Evolutionary conservation across 2,113 vertebrate species (phyloP).

Genomic region (Chionis minor): DNA sequence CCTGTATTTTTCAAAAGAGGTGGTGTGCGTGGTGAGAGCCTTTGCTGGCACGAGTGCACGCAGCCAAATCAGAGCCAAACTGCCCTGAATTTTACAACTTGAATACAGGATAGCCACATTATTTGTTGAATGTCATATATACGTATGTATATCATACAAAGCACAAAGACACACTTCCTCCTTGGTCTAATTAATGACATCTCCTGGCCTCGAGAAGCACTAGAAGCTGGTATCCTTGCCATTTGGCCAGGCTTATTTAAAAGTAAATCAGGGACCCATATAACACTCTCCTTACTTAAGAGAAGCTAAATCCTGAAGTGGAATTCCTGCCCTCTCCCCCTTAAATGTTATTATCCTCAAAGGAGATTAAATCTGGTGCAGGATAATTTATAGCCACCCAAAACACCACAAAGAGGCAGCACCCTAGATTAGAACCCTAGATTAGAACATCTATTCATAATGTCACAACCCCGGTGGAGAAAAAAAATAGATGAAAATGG

Average conservation of each 20-base stretch:
- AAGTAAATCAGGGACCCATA: neutral
- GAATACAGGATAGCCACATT: neutral
- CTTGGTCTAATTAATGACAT: neutral
- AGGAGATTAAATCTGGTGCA: neutral
- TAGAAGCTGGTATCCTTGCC: neutral
- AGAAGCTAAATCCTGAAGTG: neutral
- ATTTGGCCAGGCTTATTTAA: neutral
- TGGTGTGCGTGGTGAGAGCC: neutral
- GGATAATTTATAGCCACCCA: neutral
- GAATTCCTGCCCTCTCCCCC: neutral
- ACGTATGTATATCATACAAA: rapidly evolving
- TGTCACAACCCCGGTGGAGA: neutral
- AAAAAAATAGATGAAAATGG: neutral
- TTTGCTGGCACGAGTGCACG: rapidly evolving
- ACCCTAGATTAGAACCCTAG: neutral
- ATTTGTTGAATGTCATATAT: too few species aligned
- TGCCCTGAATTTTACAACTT: neutral
- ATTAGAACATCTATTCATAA: neutral
- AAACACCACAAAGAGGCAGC: neutral
- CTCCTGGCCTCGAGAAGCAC: neutral
- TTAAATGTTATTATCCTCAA: neutral
- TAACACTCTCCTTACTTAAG: neutral
- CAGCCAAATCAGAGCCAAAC: neutral
- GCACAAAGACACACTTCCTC: neutral
- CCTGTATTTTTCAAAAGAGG: neutral